A percentile compares a stretch with the other conserved stretches of the same genome.
phyloP scores from a whole-genome alignment of 2,888 invertebrate species.

The Eupelmus urozonus region DNA sequence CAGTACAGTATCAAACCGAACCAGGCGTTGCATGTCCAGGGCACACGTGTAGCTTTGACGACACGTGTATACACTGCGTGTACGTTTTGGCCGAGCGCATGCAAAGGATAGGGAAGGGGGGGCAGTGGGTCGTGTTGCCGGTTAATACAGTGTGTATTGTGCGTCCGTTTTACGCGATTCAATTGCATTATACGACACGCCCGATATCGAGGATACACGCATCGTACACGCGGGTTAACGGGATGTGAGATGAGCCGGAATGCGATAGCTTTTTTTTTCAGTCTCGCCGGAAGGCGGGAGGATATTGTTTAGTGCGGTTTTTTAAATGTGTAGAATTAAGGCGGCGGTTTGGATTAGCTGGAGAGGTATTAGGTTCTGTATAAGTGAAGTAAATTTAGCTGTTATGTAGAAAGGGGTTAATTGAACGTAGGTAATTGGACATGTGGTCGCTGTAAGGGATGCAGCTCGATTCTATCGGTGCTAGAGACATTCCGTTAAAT shows the following conservation, averaged over 20 bases:
- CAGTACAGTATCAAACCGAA: background rate
- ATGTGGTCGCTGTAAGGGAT: too few relatives aligned
- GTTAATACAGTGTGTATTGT: slow-evolving; percentile 37
- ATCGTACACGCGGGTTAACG: background rate
- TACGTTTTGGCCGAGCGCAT: background rate
- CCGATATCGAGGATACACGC: slow-evolving; percentile 1
- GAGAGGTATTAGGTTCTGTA: too few relatives aligned
- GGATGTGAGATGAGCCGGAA: background rate
- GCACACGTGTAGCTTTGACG: background rate
- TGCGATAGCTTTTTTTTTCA: slow-evolving; percentile 4
- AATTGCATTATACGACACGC: slow-evolving; percentile 38
- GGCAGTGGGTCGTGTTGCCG: slow-evolving; percentile 16
- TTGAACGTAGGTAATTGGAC: too few relatives aligned
- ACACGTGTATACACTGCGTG: slow-evolving; percentile 5
- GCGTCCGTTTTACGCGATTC: slow-evolving; percentile 36
- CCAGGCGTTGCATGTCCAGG: background rate
- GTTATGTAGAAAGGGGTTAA: too few relatives aligned
- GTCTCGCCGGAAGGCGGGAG: too few relatives aligned
- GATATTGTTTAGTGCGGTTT: too few relatives aligned
- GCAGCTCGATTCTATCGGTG: too few relatives aligned
- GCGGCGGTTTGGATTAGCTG: too few relatives aligned
- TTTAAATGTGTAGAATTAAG: too few relatives aligned
- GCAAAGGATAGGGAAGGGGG: background rate
- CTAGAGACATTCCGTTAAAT: too few relatives aligned
- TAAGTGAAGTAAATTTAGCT: too few relatives aligned